A percentile compares a stretch with the other conserved stretches of the same genome.
phyloP scores from a whole-genome alignment of 1,140 invertebrate genomes.

The Zaprionus ghesquierei region DNA sequence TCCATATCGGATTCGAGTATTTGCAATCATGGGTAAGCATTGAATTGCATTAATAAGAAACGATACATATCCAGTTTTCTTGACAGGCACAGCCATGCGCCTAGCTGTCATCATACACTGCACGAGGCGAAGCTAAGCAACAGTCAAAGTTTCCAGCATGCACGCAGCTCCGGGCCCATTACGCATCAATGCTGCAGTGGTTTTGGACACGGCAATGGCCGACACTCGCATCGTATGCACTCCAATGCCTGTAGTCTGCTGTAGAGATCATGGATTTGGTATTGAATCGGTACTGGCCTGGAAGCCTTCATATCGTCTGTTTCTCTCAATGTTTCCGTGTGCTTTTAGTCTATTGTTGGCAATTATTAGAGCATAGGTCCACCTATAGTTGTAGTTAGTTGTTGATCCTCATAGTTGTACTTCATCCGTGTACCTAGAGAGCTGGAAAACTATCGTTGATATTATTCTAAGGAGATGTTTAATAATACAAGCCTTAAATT shows the following conservation, averaged over 20 bases:
- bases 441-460: not conserved
- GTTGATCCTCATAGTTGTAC: constrained; percentile 55
- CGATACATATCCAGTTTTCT: not conserved
- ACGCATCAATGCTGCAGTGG: constrained; percentile 80
- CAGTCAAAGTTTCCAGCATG: constrained; percentile 80
- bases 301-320: constrained; percentile 43
- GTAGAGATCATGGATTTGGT: constrained; percentile 33
- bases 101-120: constrained; percentile 63
- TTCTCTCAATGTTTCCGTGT: constrained; percentile 49
- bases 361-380: constrained; percentile 59
- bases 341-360: constrained; percentile 44
- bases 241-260: constrained; percentile 77
- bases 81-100: constrained; percentile 59
- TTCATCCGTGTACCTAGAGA: constrained; percentile 27
- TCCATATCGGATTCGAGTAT: constrained; percentile 79
- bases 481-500: not conserved
- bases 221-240: constrained; percentile 80
- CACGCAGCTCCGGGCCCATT: constrained; percentile 52
- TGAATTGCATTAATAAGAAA: not conserved
- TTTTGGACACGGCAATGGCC: constrained; percentile 74
- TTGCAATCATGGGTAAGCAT: constrained; percentile 72
- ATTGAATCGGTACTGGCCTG: not conserved
- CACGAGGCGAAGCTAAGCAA: constrained; percentile 68
- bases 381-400: constrained; percentile 47
- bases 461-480: not conserved